phyloP scores from a whole-genome alignment of 53 echinoderm and acorn worm genomes.

The Holothuria leucospilota region DNA sequence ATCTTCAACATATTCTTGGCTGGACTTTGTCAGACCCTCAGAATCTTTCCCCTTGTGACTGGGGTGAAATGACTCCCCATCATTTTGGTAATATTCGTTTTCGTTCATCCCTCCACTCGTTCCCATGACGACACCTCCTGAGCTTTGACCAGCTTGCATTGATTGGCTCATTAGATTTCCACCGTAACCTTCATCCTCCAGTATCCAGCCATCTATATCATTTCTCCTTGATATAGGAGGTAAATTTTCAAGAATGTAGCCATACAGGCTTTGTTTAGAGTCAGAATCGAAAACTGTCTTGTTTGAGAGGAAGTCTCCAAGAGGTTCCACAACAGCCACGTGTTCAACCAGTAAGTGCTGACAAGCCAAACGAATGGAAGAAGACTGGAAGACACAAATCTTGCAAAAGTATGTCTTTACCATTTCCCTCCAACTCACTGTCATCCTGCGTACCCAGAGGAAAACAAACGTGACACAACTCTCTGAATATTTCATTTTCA shows the following conservation, averaged over 20 bases:
- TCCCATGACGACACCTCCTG: too few relatives aligned
- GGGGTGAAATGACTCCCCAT: too few relatives aligned
- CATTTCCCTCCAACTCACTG: constrained; percentile 31
- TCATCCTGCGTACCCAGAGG: neutral
- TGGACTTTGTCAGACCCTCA: too few relatives aligned
- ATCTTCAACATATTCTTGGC: too few relatives aligned
- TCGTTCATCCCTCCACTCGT: too few relatives aligned
- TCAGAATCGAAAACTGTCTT: neutral
- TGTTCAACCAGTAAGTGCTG: constrained; percentile 18
- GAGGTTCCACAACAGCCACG: constrained; percentile 12
- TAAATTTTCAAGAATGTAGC: constrained; percentile 5
- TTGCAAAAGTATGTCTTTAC: constrained; percentile 14
- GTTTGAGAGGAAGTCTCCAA: constrained; percentile 11
- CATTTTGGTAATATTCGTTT: too few relatives aligned
- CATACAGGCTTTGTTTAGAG: constrained; percentile 2
- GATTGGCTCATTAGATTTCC: too few relatives aligned
- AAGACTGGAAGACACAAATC: constrained; percentile 12
- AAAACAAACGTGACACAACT: neutral
- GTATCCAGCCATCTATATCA: too few relatives aligned
- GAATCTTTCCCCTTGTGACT: too few relatives aligned
- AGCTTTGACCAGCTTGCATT: too few relatives aligned
- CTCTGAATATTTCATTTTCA: neutral
- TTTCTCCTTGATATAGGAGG: too few relatives aligned
- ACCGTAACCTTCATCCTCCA: too few relatives aligned
- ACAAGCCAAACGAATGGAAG: constrained; percentile 10